These are phyloP conservation scores for Narcine bancroftii DNA, from an alignment of 2,113 vertebrate genomes.

Conservation along the genomic window DNA sequence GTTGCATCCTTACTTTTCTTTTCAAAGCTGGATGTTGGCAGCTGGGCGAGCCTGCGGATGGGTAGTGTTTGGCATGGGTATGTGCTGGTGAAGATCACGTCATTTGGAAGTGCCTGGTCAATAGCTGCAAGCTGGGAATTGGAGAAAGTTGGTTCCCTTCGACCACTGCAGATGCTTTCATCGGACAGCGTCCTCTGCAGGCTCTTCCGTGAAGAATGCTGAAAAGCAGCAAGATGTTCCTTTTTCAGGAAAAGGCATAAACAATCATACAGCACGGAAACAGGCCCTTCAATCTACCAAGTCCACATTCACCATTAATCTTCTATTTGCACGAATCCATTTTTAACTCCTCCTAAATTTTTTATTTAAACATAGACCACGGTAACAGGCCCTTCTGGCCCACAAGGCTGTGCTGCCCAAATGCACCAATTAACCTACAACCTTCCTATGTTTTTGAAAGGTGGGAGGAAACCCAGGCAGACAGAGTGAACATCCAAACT, in stretches of 20 bases:
- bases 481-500: too few species aligned
- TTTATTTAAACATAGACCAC: too few species aligned
- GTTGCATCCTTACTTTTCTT: constrained; percentile 62
- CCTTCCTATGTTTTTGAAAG: too few species aligned
- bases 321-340: too few species aligned
- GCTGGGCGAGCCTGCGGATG: constrained; percentile 56
- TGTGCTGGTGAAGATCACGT: constrained; percentile 70
- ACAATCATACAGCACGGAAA: background rate
- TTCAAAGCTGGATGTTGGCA: constrained; percentile 46
- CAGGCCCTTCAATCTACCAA: too few species aligned
- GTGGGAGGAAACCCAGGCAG: too few species aligned
- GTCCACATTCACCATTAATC: too few species aligned
- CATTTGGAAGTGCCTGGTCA: constrained; percentile 54
- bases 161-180: constrained; percentile 80
- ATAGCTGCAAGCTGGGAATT: constrained; percentile 49
- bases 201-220: constrained; percentile 66
- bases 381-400: too few species aligned
- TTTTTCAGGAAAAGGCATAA: too few species aligned
- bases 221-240: background rate
- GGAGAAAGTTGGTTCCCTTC: constrained; percentile 65
- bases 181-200: constrained; percentile 81
- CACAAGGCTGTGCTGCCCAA: too few species aligned
- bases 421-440: too few species aligned
- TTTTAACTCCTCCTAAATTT: too few species aligned
- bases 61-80: constrained; percentile 66